These are phyloP conservation scores for Brachionus angularis DNA, from an alignment of 1,140 invertebrate genomes.

Conservation along the genomic window DNA sequence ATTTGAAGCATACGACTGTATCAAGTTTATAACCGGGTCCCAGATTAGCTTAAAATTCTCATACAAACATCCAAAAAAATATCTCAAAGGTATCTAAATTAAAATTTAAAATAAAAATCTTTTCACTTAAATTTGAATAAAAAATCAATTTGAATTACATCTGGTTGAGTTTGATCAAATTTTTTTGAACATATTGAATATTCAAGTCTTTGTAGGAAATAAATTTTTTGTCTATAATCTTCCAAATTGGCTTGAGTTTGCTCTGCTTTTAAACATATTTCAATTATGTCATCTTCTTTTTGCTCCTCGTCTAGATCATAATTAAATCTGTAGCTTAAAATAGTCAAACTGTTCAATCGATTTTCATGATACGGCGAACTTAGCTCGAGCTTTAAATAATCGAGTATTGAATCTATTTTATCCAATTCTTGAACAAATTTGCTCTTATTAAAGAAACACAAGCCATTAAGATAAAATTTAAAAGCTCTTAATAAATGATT, in stretches of 20 bases:
- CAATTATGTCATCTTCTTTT: slow-evolving; percentile 60
- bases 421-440: no score
- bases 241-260: slow-evolving; percentile 65
- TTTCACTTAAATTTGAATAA: no score
- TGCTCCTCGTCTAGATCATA: neutral
- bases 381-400: neutral
- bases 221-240: slow-evolving; percentile 71
- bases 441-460: neutral
- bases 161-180: slow-evolving; percentile 47
- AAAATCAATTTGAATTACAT: slow-evolving; percentile 47
- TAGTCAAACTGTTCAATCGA: no score
- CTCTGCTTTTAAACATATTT: slow-evolving; percentile 68
- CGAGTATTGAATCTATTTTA: neutral
- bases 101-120: slow-evolving; percentile 50
- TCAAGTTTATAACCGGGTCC: slow-evolving; percentile 72
- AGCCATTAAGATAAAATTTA: neutral
- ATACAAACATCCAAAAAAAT: slow-evolving; percentile 74
- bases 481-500: slow-evolving; percentile 2
- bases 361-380: neutral
- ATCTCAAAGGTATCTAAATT: slow-evolving; percentile 66
- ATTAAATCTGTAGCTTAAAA: no score
- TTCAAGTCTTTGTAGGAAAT: slow-evolving; percentile 70
- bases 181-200: slow-evolving; percentile 49
- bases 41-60: slow-evolving; percentile 82
- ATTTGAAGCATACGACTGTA: slow-evolving; percentile 68